Conservation (phyloP, 2,797 vertebrate genomes). For the Sparidentex hasta region DNA sequence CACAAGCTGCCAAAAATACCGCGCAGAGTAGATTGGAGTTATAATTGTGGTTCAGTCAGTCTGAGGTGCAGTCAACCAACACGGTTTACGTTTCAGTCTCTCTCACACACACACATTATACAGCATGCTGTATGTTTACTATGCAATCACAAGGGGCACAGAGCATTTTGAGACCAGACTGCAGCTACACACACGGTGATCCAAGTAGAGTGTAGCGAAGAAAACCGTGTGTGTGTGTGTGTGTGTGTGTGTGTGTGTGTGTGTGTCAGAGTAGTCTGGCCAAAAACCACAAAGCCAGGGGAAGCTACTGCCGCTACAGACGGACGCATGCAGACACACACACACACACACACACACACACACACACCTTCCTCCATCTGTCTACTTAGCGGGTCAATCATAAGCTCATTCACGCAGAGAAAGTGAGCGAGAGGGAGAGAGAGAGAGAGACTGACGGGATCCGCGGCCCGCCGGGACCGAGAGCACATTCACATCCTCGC, state of each 20-base stretch:
- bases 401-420: conserved; percentile 68
- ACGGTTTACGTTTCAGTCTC: conserved; percentile 27
- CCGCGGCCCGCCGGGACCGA: conserved; percentile 42
- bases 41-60: conserved; percentile 57
- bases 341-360: conserved; percentile 64
- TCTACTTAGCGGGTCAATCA: conserved; percentile 73
- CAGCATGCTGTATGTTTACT: conserved; percentile 24
- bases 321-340: conserved; percentile 63
- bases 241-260: too few relatives aligned
- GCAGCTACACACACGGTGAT: conserved; percentile 19
- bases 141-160: conserved; percentile 9
- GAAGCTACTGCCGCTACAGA: conserved; percentile 69
- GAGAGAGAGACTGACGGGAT: conserved; percentile 46
- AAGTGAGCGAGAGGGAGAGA: conserved; percentile 17
- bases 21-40: conserved; percentile 33
- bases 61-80: conserved; percentile 46
- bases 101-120: conserved; percentile 29
- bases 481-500: conserved; percentile 54
- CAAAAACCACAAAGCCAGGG: conserved; percentile 69
- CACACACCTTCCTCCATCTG: conserved; percentile 76
- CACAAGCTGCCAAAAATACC: conserved; percentile 59
- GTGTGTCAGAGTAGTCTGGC: conserved; percentile 44
- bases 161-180: conserved; percentile 12
- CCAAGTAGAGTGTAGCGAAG: conserved; percentile 5
- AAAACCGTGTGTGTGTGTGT: neutral